Base-by-base conservation (phyloP, 2,888 invertebrate species). In the Conus canariensis region DNA sequence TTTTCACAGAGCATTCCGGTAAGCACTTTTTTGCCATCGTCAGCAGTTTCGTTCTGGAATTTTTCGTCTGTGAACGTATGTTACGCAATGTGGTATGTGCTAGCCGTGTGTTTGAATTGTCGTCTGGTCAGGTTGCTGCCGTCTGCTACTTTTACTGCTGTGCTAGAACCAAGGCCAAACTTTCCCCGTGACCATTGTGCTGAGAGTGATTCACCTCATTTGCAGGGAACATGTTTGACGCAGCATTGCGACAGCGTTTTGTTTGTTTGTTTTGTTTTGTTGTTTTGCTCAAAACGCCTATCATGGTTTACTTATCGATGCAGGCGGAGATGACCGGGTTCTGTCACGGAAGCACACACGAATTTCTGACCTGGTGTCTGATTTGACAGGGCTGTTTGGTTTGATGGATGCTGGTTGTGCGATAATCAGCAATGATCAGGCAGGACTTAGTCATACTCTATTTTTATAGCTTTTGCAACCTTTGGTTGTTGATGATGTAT, bases 1-100 rank as follows among this genome's bases (percentile, higher is more conserved):
- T 93, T 80, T 93, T 93, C 80, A 87, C 92, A n/a, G 93, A 93
- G 67, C 93, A 93, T 85, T 92, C 92, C 90, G 93, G 93, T 93
- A 90, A 93, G 92, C 89, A 56, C 9, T 22, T 56, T 80, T 83
- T 56, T 56, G 82, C 82, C 19, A 58, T 19, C 82, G 82, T 83
- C 82, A 83, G 82, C 82, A 56, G 9, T 83, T 83, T 58, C 58
- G 82, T 16, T 83, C 19, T 80, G 16, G 56, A 9, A 58, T 83
- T 56, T 7, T 83, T 56, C 19, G 4, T 19, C 56, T 22, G 19
- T 83, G 58, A 19, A 30, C 10, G 30, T 4, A 12, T 83, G 82
- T 83, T 83, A 22, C 82, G 56, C 82, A 58, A 58, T 25, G 19
- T 58, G 82, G 82, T 22, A 80, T 80, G 82, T 83, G 58, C 22